These are phyloP conservation scores for Tiliqua scincoides DNA, from an alignment of 2,113 vertebrate genomes.

Conservation along the genomic window DNA sequence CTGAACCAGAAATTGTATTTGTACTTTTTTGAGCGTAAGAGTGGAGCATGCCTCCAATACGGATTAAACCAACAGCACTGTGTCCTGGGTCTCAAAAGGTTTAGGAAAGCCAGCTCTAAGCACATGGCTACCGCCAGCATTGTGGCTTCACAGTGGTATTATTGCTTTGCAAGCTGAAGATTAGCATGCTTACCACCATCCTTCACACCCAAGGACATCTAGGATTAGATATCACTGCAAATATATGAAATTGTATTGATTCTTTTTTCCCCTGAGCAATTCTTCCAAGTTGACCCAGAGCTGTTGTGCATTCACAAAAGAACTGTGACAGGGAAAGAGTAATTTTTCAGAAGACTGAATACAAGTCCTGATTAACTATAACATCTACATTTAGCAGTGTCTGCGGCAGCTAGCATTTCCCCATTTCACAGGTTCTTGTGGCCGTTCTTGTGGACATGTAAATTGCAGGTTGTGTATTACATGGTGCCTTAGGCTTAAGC, in stretches of 20 bases:
- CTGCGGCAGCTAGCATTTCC: too few relatives aligned
- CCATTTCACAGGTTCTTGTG: not conserved
- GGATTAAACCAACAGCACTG: not conserved
- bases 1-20: not conserved
- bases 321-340: not conserved
- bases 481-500: not conserved
- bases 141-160: not conserved
- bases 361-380: not conserved
- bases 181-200: not conserved
- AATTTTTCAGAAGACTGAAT: not conserved
- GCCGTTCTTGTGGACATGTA: too few relatives aligned
- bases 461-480: not conserved
- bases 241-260: constrained; percentile 19
- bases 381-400: not conserved
- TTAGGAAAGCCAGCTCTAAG: not conserved
- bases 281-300: not conserved
- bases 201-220: not conserved
- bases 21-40: not conserved
- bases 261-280: not conserved
- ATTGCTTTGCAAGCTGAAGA: constrained; percentile 5
- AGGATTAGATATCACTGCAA: not conserved
- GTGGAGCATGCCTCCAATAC: not conserved
- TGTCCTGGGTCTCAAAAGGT: not conserved
- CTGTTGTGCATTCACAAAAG: constrained; percentile 3
- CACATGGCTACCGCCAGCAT: not conserved